A percentile compares a stretch with the other conserved stretches of the same genome.
Conservation (phyloP, 2,888 invertebrate species). For the Lasioglossum oenotherae region DNA sequence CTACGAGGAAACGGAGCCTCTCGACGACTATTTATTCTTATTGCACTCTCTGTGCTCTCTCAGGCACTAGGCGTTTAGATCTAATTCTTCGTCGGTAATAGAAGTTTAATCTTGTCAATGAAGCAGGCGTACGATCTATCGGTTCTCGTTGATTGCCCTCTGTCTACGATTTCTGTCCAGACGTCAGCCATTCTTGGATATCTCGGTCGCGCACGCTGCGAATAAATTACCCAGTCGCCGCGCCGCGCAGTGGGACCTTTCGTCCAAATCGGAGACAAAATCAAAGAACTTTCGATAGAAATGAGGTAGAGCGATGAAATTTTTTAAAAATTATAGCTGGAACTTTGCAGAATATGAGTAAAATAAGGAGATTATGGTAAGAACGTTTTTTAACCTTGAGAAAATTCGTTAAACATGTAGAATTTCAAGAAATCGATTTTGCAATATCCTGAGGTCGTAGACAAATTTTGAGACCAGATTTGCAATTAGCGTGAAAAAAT, state of each 20-base stretch:
- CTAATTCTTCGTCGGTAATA: conserved; percentile 19
- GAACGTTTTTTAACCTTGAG: no score
- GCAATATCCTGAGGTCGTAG: no score
- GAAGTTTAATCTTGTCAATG: background rate
- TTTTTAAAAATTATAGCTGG: no score
- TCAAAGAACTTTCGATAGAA: no score
- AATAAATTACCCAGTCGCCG: conserved; percentile 4
- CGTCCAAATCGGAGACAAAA: no score
- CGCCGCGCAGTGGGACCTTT: background rate
- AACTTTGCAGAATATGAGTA: no score
- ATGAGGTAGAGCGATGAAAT: no score
- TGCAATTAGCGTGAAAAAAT: no score
- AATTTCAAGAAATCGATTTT: no score
- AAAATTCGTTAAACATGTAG: no score
- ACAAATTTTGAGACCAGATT: no score
- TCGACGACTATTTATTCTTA: background rate
- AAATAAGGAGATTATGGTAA: no score
- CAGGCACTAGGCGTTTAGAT: background rate
- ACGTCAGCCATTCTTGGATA: background rate
- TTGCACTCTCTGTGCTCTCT: conserved; percentile 4
- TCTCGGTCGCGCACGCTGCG: background rate
- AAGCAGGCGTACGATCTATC: conserved; percentile 6
- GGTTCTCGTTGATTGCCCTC: conserved; percentile 12
- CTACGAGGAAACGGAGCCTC: background rate
- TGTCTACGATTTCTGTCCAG: background rate